Evolutionary conservation across 35 echinoderm and acorn worm genomes (phyloP).

Genomic region (Ptychodera flava): DNA sequence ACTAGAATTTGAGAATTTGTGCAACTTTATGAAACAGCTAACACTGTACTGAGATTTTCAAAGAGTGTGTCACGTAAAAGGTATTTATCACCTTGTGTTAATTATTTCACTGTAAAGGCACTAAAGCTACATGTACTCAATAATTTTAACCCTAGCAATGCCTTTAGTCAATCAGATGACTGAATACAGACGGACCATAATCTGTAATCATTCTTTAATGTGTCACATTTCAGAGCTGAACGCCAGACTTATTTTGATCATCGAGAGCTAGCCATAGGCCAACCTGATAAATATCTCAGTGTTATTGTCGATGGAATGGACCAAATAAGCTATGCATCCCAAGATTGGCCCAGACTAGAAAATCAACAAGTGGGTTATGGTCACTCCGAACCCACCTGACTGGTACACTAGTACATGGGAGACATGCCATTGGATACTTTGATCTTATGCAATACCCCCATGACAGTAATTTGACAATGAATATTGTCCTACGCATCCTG

Average conservation of each 20-base stretch:
- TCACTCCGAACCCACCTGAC: conserved; percentile 23
- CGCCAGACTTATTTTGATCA: conserved; percentile 46
- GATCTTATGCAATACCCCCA: conserved; percentile 33
- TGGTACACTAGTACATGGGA: conserved; percentile 38
- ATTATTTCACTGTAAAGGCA: background rate
- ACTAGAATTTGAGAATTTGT: too few relatives aligned
- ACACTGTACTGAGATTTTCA: background rate
- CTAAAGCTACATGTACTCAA: background rate
- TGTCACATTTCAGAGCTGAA: conserved; percentile 9
- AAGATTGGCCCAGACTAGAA: conserved; percentile 4
- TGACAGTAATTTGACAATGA: conserved; percentile 29
- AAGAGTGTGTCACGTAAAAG: background rate
- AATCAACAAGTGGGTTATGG: conserved; percentile 4
- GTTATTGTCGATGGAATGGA: conserved; percentile 54
- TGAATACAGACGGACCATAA: too few relatives aligned
- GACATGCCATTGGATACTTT: conserved; percentile 11
- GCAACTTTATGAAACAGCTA: too few relatives aligned
- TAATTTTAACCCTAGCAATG: background rate
- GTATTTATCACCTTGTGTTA: background rate
- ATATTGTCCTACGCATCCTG: conserved; percentile 8
- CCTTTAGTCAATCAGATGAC: too few relatives aligned
- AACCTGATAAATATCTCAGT: conserved; percentile 27
- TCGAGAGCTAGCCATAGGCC: conserved; percentile 7
- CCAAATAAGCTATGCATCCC: conserved; percentile 29
- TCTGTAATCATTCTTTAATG: conserved; percentile 1